Percentiles rank a stretch among this genome's conserved stretches.
Conservation (phyloP, 1,140 invertebrate species). For the Nymphalis io region DNA sequence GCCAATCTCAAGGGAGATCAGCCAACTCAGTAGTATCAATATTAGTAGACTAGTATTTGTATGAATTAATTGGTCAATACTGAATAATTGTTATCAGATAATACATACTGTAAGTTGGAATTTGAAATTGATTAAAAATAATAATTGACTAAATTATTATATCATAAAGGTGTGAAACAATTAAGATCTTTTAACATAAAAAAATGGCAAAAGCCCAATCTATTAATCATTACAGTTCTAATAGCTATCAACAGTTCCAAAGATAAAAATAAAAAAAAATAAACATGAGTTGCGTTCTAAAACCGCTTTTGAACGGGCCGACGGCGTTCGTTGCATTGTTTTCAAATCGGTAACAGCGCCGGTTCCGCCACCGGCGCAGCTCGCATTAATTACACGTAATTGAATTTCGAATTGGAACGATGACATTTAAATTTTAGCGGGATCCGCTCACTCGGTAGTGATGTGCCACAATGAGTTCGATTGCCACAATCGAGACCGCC, state of each 20-base stretch:
- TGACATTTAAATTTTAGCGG: conserved; percentile 78
- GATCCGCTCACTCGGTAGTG: conserved; percentile 73
- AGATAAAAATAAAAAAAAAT: conserved; percentile 48
- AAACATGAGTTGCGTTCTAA: conserved; percentile 59
- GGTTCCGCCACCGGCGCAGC: conserved; percentile 63
- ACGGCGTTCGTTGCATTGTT: conserved; percentile 60
- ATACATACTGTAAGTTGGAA: too few relatives aligned
- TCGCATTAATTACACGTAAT: conserved; percentile 78
- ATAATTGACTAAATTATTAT: conserved; percentile 10
- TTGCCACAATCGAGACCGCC: conserved; percentile 68
- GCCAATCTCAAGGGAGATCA: too few relatives aligned
- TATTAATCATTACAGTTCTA: conserved; percentile 57
- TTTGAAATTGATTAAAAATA: not conserved
- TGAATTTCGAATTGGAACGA: conserved; percentile 80
- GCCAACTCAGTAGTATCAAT: too few relatives aligned
- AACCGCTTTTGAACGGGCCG: conserved; percentile 55
- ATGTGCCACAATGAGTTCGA: conserved; percentile 63
- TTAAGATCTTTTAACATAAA: conserved; percentile 47
- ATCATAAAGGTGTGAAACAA: conserved; percentile 35
- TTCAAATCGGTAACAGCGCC: conserved; percentile 66
- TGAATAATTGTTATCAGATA: too few relatives aligned
- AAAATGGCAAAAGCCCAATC: conserved; percentile 37
- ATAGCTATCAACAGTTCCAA: conserved; percentile 56
- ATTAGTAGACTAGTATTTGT: too few relatives aligned
- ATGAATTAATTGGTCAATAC: too few relatives aligned